phyloP scores from a whole-genome alignment of 2,113 vertebrate species.

The Ifrita kowaldi region DNA sequence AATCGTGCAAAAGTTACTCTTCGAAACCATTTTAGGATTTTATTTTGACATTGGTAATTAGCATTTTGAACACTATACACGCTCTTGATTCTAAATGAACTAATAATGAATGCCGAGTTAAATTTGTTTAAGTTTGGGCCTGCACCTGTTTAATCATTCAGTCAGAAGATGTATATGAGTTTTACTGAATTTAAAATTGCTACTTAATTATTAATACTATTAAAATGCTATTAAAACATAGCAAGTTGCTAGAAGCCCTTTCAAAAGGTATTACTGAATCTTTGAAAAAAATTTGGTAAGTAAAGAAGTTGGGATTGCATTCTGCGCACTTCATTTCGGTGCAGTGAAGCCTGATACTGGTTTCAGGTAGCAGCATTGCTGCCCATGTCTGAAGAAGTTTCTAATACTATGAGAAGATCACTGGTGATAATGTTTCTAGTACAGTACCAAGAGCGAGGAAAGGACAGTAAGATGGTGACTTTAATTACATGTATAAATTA shows the following conservation, averaged over 20 bases:
- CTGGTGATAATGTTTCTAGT: background rate
- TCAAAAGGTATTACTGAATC: conserved; percentile 26
- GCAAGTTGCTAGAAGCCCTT: background rate
- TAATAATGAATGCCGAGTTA: conserved; percentile 13
- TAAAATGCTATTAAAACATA: conserved; percentile 30
- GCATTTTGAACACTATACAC: conserved; percentile 28
- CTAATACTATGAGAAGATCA: background rate
- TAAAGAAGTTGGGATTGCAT: background rate
- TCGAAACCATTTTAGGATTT: conserved; percentile 24
- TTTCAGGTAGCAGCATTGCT: background rate
- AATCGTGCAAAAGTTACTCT: background rate
- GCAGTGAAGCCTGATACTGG: background rate
- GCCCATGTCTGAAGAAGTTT: background rate
- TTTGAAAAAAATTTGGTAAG: background rate
- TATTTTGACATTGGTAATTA: conserved; percentile 47
- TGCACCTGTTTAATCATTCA: conserved; percentile 49
- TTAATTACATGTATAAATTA: conserved; percentile 72
- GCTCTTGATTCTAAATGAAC: conserved; percentile 56
- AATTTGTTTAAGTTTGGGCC: conserved; percentile 18
- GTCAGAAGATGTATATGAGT: background rate
- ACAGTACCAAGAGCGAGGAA: conserved; percentile 51
- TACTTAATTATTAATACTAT: conserved; percentile 1
- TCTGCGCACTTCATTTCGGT: background rate
- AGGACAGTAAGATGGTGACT: conserved; percentile 55
- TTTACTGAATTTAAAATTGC: conserved; percentile 28